phyloP scores from a whole-genome alignment of 2,797 vertebrate species.

The Ceryle rudis region DNA sequence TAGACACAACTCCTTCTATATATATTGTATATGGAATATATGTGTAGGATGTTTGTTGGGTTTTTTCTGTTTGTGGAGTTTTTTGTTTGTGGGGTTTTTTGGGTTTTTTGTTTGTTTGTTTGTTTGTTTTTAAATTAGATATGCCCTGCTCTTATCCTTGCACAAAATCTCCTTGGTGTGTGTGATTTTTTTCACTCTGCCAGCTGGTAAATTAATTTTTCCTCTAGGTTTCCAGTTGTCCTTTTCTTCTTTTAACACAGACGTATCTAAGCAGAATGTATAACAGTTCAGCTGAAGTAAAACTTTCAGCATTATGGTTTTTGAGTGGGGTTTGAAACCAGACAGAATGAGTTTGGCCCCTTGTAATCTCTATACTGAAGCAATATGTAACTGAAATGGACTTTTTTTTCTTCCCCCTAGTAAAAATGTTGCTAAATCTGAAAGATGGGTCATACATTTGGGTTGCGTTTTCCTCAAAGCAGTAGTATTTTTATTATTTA shows the following conservation, averaged over 20 bases:
- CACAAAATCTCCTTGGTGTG: not conserved
- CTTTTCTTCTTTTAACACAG: conserved; percentile 14
- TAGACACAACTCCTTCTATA: not conserved
- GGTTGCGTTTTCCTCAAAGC: not conserved
- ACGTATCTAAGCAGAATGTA: not conserved
- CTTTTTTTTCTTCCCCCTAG: not conserved
- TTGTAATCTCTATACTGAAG: not conserved
- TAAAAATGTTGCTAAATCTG: conserved; percentile 14
- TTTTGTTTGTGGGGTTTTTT: too few relatives aligned
- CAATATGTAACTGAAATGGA: not conserved
- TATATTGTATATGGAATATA: not conserved
- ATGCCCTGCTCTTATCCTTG: not conserved
- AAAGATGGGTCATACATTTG: not conserved
- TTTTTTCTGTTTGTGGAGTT: too few relatives aligned
- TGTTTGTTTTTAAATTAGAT: not conserved
- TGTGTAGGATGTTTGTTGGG: not conserved
- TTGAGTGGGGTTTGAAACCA: not conserved
- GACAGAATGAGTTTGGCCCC: not conserved
- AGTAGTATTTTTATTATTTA: conserved; percentile 33
- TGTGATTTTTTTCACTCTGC: conserved; percentile 13
- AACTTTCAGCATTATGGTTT: not conserved
- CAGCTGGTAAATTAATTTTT: conserved; percentile 26
- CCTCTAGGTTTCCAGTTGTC: not conserved
- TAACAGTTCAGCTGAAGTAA: not conserved
- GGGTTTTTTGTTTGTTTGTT: not conserved